Evolutionary conservation across 1,140 invertebrate species (phyloP).

Genomic region (Muscidifurax raptorellus): DNA sequence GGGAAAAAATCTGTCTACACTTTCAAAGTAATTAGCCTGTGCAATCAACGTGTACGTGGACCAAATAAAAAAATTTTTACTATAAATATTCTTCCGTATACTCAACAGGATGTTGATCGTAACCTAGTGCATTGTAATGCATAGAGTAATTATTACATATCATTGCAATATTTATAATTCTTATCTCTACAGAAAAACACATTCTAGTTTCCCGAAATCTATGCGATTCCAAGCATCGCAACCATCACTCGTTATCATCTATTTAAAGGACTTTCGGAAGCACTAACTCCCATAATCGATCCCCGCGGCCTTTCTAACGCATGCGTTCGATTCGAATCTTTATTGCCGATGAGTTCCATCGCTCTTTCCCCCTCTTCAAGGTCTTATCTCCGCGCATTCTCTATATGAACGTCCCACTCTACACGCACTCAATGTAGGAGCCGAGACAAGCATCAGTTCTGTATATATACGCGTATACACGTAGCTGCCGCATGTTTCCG

Average conservation of each 20-base stretch:
- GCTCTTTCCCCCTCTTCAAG: neutral
- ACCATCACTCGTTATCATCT: neutral
- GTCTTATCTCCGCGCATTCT: neutral
- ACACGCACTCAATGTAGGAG: neutral
- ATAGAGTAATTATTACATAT: no score
- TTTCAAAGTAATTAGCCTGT: no score
- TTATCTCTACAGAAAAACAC: no score
- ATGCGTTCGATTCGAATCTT: slow-evolving; percentile 5
- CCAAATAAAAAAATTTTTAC: no score
- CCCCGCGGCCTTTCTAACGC: neutral
- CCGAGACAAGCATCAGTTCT: neutral
- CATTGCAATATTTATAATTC: no score
- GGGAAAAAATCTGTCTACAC: no score
- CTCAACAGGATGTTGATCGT: no score
- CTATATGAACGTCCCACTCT: neutral
- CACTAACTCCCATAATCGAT: neutral
- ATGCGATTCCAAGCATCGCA: neutral
- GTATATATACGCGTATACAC: neutral
- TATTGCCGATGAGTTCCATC: slow-evolving; percentile 15
- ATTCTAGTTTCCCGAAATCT: neutral
- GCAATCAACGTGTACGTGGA: no score
- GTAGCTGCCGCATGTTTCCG: neutral
- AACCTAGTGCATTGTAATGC: no score
- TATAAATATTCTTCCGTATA: no score
- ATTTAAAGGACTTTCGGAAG: neutral